Percentiles rank a stretch among this genome's conserved stretches.
phyloP scores from a whole-genome alignment of 2,888 invertebrate species.

The Mythimna ferrago region DNA sequence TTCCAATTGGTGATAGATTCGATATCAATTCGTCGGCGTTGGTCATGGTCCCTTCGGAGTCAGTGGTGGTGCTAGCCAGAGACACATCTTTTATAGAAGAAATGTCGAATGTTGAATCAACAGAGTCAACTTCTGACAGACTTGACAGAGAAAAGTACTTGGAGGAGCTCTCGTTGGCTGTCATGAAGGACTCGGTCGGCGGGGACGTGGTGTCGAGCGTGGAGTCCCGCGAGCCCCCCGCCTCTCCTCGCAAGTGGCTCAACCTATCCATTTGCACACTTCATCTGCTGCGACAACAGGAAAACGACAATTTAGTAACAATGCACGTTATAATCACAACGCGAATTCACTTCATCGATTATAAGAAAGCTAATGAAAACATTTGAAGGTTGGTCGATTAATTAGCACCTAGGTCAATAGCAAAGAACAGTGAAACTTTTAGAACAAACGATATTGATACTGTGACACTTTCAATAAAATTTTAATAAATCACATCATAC shows the following conservation, averaged over 20 bases:
- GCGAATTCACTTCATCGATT: constrained; percentile 64
- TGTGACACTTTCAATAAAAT: constrained; percentile 86
- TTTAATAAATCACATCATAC: constrained; percentile 67
- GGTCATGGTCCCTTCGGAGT: constrained; percentile 72
- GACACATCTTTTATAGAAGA: constrained; percentile 81
- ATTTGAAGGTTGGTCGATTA: constrained; percentile 82
- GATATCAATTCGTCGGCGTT: constrained; percentile 77
- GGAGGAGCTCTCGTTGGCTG: constrained; percentile 85
- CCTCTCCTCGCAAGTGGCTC: constrained; percentile 84
- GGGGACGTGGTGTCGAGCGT: constrained; percentile 83
- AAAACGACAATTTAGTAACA: constrained; percentile 65
- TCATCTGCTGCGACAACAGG: constrained; percentile 84
- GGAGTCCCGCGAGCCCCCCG: constrained; percentile 82
- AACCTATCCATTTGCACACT: constrained; percentile 88
- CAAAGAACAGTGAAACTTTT: constrained; percentile 88
- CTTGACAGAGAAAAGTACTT: constrained; percentile 87
- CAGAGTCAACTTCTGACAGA: constrained; percentile 85
- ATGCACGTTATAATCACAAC: constrained; percentile 59
- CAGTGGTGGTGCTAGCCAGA: constrained; percentile 69
- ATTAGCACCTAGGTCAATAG: constrained; percentile 88
- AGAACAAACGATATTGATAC: constrained; percentile 86
- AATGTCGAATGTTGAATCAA: constrained; percentile 82
- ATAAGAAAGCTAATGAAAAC: constrained; percentile 79
- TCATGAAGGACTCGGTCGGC: constrained; percentile 83
- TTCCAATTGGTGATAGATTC: constrained; percentile 82